These are phyloP conservation scores for Aplocera efformata DNA, from an alignment of 2,888 invertebrate genomes.

Conservation along the genomic window DNA sequence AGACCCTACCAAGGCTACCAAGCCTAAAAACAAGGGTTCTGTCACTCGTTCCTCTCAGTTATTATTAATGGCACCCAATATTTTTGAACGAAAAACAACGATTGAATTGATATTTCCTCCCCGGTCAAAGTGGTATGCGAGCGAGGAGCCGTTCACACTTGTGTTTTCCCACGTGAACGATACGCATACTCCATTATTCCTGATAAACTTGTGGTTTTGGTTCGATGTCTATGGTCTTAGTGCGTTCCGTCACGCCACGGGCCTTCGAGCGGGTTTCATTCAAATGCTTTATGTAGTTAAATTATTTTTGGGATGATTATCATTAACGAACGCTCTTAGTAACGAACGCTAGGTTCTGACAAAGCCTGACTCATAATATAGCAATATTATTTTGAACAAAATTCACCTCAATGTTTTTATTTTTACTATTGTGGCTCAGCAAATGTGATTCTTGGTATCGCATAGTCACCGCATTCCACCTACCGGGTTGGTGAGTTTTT, in stretches of 20 bases:
- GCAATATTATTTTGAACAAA: too few relatives aligned
- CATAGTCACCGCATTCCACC: slow-evolving; percentile 42
- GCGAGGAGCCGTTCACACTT: slow-evolving; percentile 40
- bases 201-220: slow-evolving; percentile 49
- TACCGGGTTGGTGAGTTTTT: slow-evolving; percentile 28
- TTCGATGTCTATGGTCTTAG: slow-evolving; percentile 44
- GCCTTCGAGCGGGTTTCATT: slow-evolving; percentile 40
- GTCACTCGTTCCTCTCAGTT: slow-evolving; percentile 30
- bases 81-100: slow-evolving; percentile 31
- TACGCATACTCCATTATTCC: slow-evolving; percentile 45
- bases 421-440: slow-evolving; percentile 40
- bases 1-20: slow-evolving; percentile 48
- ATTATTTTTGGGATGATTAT: too few relatives aligned
- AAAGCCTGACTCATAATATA: too few relatives aligned
- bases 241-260: slow-evolving; percentile 52
- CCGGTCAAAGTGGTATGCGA: slow-evolving; percentile 31
- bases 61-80: slow-evolving; percentile 28
- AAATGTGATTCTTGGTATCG: slow-evolving; percentile 41
- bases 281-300: slow-evolving; percentile 1
- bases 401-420: slow-evolving; percentile 27
- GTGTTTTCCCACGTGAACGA: slow-evolving; percentile 50
- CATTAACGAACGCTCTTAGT: too few relatives aligned
- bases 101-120: slow-evolving; percentile 38
- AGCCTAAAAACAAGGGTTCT: slow-evolving; percentile 42
- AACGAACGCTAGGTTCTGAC: too few relatives aligned